Evolutionary conservation across 2,888 invertebrate genomes (phyloP), one percentile per base, ranked within the genome.

Genomic region (Ochlodes sylvanus): DNA sequence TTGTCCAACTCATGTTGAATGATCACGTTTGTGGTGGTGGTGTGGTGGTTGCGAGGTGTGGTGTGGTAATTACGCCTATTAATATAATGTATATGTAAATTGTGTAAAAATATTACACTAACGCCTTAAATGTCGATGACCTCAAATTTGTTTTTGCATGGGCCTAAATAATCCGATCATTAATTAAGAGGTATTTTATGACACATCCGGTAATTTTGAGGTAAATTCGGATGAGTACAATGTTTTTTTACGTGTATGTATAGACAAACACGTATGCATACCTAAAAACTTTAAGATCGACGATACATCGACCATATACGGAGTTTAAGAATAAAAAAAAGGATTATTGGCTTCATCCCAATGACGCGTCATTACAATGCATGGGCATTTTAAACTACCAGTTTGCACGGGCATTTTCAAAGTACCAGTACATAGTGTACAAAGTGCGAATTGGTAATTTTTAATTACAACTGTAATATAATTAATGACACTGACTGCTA

Each of bases 1-100:
- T 79, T 79, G 79, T 78, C 78, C 79, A 78, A 79, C 63, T 34
- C 58, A 44, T 63, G 60, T 61, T 54, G 55, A 58, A 7, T 42
- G 42, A 58, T 58, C 27, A 17, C 44, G 42, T 27, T n/a, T 41
- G 52, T 52, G 42, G 27, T 27, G 2, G 27, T 27, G 27, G 27
- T 27, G 27, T 27, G 27, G 27, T 27, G 2, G 27, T 5, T 27
- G 5, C 27, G 27, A 27, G 27, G 21, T 41, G 52, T 52, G 42
- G 21, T 44, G 42, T 58, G 44, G n/a, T 44, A 58, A 58, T 58
- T 27, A 58, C 7, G 21, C 58, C n/a, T 38, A 12, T 38, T 38
- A 14, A 14, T 9, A 42, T 42, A 27, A 42, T 42, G 21, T 17
- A 47, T 60, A 60, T 47, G 60, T 32, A 60, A 47, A 32, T 32